Evolutionary conservation across 2,888 invertebrate genomes (phyloP).

Genomic region (Sylvicola fuscatus): DNA sequence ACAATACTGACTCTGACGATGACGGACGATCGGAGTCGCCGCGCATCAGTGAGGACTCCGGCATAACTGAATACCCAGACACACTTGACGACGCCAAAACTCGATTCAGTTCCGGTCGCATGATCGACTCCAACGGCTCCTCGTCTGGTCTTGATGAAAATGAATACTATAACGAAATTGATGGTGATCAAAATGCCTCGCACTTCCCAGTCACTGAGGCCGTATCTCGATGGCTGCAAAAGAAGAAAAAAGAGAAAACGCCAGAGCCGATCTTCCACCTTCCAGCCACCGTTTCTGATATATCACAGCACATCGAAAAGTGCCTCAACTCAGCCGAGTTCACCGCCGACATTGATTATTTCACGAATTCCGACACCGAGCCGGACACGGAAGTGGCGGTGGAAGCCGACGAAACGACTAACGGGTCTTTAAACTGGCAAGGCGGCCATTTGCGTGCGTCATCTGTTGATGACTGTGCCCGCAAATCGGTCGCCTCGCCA

Average conservation of each 20-base stretch:
- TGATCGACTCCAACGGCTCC: too few relatives aligned
- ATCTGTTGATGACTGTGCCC: slow-evolving; percentile 19
- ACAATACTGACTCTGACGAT: too few relatives aligned
- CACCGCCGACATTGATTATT: too few relatives aligned
- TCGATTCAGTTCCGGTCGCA: too few relatives aligned
- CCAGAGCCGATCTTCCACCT: slow-evolving; percentile 13
- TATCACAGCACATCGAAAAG: too few relatives aligned
- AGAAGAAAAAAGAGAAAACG: slow-evolving; percentile 17
- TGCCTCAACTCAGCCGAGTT: too few relatives aligned
- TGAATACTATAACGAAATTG: too few relatives aligned
- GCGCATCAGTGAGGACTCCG: slow-evolving; percentile 2
- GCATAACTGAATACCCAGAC: slow-evolving; percentile 2
- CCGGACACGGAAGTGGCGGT: too few relatives aligned
- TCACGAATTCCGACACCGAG: too few relatives aligned
- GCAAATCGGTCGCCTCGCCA: not conserved
- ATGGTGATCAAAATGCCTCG: not conserved
- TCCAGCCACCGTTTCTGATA: slow-evolving; percentile 2
- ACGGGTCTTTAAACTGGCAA: slow-evolving; percentile 29
- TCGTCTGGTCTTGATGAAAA: too few relatives aligned
- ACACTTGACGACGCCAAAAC: not conserved
- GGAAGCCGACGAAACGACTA: too few relatives aligned
- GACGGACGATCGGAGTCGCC: slow-evolving; percentile 1
- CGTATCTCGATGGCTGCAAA: slow-evolving; percentile 35
- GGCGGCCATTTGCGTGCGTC: slow-evolving; percentile 32
- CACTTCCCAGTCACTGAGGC: slow-evolving; percentile 33